These are phyloP conservation scores for Maconellicoccus hirsutus DNA, from an alignment of 1,140 invertebrate species.

Conservation along the genomic window DNA sequence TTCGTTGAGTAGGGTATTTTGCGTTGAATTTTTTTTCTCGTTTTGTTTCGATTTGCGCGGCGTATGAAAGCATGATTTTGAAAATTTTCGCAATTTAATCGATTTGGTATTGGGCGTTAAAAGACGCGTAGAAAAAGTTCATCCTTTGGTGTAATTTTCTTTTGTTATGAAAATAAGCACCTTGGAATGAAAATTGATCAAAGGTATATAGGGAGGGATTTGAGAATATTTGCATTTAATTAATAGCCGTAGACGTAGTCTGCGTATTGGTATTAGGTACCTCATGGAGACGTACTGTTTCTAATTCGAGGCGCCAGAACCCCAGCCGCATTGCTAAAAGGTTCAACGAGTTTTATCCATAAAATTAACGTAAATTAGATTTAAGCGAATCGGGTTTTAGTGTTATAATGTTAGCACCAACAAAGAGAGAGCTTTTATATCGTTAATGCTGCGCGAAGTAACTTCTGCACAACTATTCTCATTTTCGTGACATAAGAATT, in stretches of 20 bases:
- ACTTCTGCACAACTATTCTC: constrained; percentile 4
- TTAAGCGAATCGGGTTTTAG: constrained; percentile 3
- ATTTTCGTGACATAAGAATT: background rate
- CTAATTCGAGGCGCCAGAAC: background rate
- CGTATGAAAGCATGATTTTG: too few species aligned
- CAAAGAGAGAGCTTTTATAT: constrained; percentile 5
- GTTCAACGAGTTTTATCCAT: background rate
- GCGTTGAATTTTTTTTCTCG: too few species aligned
- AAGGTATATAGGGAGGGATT: background rate
- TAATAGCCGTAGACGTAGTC: background rate
- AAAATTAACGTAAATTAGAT: constrained; percentile 10
- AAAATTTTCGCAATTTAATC: too few species aligned
- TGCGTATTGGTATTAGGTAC: background rate
- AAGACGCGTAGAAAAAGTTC: too few species aligned
- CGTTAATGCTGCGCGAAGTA: background rate
- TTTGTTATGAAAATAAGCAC: too few species aligned
- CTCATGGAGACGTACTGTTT: background rate
- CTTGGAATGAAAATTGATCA: background rate
- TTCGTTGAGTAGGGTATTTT: too few species aligned
- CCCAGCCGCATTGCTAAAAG: background rate
- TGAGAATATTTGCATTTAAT: background rate
- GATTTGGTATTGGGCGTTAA: too few species aligned
- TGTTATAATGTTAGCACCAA: background rate
- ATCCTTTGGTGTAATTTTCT: too few species aligned
- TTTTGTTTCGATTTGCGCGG: too few species aligned